A percentile compares a stretch with the other conserved stretches of the same genome.
phyloP scores from a whole-genome alignment of 2,797 vertebrate genomes.

The Erethizon dorsatum region DNA sequence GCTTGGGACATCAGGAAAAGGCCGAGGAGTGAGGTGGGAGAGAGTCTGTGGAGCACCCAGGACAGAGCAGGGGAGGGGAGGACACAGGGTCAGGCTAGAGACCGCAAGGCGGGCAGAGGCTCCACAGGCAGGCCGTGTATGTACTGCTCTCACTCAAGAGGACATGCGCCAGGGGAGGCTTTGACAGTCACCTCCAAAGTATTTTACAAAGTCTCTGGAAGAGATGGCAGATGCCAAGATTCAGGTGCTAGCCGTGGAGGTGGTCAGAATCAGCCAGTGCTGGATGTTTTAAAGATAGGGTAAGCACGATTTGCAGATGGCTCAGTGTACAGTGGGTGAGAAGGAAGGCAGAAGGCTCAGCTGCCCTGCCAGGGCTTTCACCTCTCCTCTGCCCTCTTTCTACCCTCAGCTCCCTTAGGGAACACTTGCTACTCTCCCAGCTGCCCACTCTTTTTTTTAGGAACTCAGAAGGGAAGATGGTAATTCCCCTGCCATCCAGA shows the following conservation, averaged over 20 bases:
- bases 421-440: not conserved
- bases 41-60: not conserved
- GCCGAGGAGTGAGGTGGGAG: not conserved
- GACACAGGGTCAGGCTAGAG: accelerated
- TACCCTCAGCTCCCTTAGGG: not conserved
- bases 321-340: not conserved
- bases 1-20: not conserved
- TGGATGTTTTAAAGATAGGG: not conserved
- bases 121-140: not conserved
- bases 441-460: not conserved
- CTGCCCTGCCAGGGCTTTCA: too few relatives aligned
- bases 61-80: accelerated
- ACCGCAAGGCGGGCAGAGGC: not conserved
- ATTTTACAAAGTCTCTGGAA: not conserved
- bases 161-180: too few relatives aligned
- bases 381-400: not conserved
- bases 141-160: not conserved
- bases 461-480: not conserved
- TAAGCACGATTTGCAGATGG: not conserved
- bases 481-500: not conserved
- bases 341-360: not conserved
- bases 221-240: not conserved
- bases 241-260: too few relatives aligned
- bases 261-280: not conserved
- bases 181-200: not conserved